Evolutionary conservation across 2,113 vertebrate species (phyloP).

Genomic region (Nibea coibor): DNA sequence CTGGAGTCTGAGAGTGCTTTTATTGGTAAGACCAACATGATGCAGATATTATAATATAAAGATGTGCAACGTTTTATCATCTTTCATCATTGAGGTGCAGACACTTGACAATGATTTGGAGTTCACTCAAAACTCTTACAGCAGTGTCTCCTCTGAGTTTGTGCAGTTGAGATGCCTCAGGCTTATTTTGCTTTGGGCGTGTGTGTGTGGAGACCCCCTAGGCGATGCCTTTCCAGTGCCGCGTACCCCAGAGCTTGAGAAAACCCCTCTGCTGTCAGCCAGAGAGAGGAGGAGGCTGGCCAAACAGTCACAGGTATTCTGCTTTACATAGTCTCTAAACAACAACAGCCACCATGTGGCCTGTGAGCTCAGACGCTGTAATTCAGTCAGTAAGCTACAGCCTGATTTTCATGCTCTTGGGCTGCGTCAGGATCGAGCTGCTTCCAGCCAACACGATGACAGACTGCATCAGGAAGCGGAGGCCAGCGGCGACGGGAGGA

Average conservation of each 20-base stretch:
- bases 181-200: not conserved
- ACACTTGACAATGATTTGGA: not conserved
- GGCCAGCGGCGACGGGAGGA: not conserved
- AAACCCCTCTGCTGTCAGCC: constrained; percentile 77
- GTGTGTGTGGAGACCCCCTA: constrained; percentile 83
- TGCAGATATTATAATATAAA: not conserved
- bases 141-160: not conserved
- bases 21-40: constrained; percentile 85
- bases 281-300: constrained; percentile 87
- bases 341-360: too few relatives aligned
- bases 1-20: constrained; percentile 93
- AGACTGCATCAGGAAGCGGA: constrained; percentile 27
- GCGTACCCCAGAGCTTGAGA: constrained; percentile 66
- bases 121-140: not conserved
- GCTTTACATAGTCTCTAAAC: not conserved
- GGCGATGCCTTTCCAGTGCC: constrained; percentile 84
- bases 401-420: not conserved
- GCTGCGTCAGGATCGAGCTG: constrained; percentile 28
- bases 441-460: constrained; percentile 12
- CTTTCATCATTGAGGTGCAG: not conserved
- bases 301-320: constrained; percentile 76
- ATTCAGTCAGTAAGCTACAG: not conserved
- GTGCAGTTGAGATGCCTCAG: not conserved
- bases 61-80: not conserved
- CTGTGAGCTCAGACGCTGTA: not conserved